Percentiles rank a stretch among this genome's conserved stretches.
phyloP scores from a whole-genome alignment of 2,888 invertebrate genomes.

The Resseliella maxima region DNA sequence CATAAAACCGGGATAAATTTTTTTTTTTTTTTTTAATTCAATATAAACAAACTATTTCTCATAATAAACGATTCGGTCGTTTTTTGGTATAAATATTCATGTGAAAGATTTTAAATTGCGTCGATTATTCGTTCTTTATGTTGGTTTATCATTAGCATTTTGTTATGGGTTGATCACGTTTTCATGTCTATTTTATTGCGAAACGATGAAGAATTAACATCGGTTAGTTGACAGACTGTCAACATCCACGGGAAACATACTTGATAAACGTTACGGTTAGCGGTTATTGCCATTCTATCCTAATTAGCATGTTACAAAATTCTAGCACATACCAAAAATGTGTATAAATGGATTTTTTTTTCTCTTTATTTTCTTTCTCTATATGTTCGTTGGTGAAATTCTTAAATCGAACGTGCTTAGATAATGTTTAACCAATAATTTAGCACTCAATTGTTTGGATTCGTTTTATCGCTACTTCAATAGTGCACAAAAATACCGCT shows the following conservation, averaged over 20 bases:
- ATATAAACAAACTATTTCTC: no score
- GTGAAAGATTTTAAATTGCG: background rate
- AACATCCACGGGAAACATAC: background rate
- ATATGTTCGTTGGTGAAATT: no score
- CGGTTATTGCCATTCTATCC: background rate
- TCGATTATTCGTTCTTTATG: background rate
- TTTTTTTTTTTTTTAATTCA: background rate
- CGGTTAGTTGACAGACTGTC: background rate
- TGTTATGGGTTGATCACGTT: conserved; percentile 7
- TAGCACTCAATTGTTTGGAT: background rate
- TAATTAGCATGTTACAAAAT: conserved; percentile 20
- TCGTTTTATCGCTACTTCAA: background rate
- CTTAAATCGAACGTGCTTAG: no score
- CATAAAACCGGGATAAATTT: no score
- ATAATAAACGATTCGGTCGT: no score
- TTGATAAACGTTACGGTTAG: background rate
- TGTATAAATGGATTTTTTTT: no score
- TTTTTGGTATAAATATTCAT: background rate
- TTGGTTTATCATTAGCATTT: background rate
- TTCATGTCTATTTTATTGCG: background rate
- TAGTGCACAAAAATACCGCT: background rate
- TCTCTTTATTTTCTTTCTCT: no score
- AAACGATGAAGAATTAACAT: background rate
- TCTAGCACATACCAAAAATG: background rate
- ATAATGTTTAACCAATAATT: background rate